Conservation (phyloP, 1,140 invertebrate genomes). For the Archivesica marissinica region DNA sequence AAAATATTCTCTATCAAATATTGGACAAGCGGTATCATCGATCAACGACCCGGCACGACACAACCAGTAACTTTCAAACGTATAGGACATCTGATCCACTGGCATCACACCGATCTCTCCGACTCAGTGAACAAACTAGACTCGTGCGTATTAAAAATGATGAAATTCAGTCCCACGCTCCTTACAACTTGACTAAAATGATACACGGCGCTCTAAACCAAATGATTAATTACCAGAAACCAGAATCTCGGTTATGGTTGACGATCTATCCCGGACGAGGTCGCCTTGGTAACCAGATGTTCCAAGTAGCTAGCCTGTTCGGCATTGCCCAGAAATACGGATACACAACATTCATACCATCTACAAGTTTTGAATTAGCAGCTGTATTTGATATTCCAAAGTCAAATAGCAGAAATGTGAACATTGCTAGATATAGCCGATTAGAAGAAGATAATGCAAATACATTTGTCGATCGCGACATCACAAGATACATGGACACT, state of each 20-base stretch:
- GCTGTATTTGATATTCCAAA: slow-evolving; percentile 26
- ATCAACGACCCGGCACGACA: no score
- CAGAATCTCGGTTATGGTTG: neutral
- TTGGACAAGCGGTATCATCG: no score
- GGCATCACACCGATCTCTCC: no score
- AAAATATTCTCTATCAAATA: no score
- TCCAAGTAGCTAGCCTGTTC: slow-evolving; percentile 64
- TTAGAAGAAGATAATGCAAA: neutral
- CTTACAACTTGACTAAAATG: no score
- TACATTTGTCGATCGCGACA: neutral
- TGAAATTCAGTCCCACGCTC: no score
- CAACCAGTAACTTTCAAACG: no score
- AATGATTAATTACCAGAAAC: no score
- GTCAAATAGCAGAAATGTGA: neutral
- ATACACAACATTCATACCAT: slow-evolving; percentile 31
- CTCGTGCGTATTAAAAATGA: no score
- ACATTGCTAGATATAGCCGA: neutral
- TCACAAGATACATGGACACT: neutral
- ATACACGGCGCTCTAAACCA: no score
- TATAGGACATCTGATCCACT: no score
- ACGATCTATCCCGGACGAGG: slow-evolving; percentile 47
- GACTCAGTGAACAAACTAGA: no score
- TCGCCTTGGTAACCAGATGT: slow-evolving; percentile 66
- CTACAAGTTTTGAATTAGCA: neutral
- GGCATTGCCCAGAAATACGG: slow-evolving; percentile 57